Base-by-base conservation (phyloP, 2,888 invertebrate species). In the Acronicta alni region DNA sequence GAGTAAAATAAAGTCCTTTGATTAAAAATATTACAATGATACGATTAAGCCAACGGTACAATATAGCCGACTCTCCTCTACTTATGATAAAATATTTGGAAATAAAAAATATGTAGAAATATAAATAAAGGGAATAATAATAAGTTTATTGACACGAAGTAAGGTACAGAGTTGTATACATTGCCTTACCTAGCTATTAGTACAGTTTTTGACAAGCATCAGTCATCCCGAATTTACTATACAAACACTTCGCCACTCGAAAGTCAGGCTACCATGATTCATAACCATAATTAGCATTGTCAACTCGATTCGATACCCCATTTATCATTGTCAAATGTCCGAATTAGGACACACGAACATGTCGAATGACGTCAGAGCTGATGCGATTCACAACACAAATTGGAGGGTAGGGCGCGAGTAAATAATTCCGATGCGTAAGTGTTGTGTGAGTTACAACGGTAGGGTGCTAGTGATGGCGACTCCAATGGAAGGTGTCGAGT, bases 261-360 rank as follows among this genome's bases (percentile, higher is more conserved):
- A 60, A 61, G 20, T 32, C 39, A n/a, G 32, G 38, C 15, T 45
- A 54, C 20, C 52, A 43, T 70, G 61, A 69, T 53, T 69, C 66
- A 58, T 46, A 47, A 44, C 17, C 9, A 17, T 42, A 52, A 53
- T 67, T 65, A 62, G 53, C 49, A 49, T 55, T 63, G 67, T 76
- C 67, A 59, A 53, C 57, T 51, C 41, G 18, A 60, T 70, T 59
- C 60, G 58, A 59, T 59, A 57, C 17, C n/a, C 16, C 55, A 80
- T 78, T 58, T 64, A 75, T 80, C 80, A 77, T 55, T 60, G 71
- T 57, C 67, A 63, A 52, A 47, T 44, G 45, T 65, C 61, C 41
- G 43, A 67, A 77, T 68, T 67, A 51, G 51, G 63, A 49, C 43
- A 57, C 54, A 10, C 43, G 72, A 41, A 3, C 60, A 30, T 42